phyloP scores from a whole-genome alignment of 1,140 invertebrate genomes.

The Maconellicoccus hirsutus region DNA sequence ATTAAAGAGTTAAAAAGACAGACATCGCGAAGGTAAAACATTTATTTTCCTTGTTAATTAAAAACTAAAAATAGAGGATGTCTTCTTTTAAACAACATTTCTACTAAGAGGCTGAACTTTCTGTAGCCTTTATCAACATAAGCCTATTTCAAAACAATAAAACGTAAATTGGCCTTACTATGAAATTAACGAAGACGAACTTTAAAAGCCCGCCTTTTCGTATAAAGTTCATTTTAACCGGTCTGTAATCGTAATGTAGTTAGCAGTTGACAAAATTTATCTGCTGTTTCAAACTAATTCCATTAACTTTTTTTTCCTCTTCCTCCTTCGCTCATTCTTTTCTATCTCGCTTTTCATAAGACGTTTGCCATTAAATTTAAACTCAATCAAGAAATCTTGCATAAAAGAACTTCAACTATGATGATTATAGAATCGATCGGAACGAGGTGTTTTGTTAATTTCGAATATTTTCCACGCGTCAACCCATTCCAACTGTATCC shows the following conservation, averaged over 20 bases:
- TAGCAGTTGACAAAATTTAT: slow-evolving; percentile 4
- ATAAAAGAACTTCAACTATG: background rate
- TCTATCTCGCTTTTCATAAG: too few species aligned
- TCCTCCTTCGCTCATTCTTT: background rate
- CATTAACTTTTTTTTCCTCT: slow-evolving; percentile 5
- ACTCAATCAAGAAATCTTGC: background rate
- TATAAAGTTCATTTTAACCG: slow-evolving; percentile 9
- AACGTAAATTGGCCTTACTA: slow-evolving; percentile 4
- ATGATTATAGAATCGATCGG: background rate
- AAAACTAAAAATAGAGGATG: background rate
- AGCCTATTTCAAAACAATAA: slow-evolving; percentile 2
- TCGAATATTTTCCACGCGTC: background rate
- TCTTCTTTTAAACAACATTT: background rate
- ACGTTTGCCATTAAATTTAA: too few species aligned
- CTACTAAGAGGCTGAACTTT: background rate
- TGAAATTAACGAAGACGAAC: slow-evolving; percentile 4
- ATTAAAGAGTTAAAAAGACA: slow-evolving; percentile 1
- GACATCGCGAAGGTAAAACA: background rate
- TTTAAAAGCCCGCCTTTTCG: slow-evolving; percentile 6
- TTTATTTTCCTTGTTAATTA: background rate
- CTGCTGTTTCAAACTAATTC: slow-evolving; percentile 8
- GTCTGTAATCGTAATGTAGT: slow-evolving; percentile 8
- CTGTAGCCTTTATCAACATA: background rate
- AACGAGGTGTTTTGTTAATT: background rate
- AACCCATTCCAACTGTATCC: background rate